Evolutionary conservation across 2,113 vertebrate species (phyloP), one percentile per base, ranked within the genome.

Genomic region (Cariama cristata): DNA sequence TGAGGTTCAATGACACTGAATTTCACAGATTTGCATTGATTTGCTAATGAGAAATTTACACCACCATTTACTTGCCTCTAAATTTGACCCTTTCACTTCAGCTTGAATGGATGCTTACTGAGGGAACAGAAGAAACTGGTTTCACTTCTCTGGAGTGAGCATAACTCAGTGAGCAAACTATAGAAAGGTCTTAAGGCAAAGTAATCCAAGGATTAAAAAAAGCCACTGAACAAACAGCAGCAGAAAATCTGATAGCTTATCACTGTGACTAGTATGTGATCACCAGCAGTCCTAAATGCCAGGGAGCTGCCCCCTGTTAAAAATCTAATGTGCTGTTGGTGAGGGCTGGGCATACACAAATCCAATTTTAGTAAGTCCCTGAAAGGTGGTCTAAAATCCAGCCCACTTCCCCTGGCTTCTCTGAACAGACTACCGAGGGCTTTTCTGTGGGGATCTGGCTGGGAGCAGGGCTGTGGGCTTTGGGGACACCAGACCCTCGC

Each of bases 71-170:
- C 87, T 94, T 97, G 83, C 90, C 80, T 97, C 72, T 92, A 81
- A 87, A 95, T 90, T 75, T 79, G 69, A 96, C 88, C 69, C 80
- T 93, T 97, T 95, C 92, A 52, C 30, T 92, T 86, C 93, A 88
- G 59, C 62, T 93, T 96, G 93, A 98, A 86, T 94, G 93, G 92
- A 87, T 93, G 86, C 68, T 86, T 90, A 49, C 86, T 86, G 85
- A 97, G 93, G 90, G 94, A 97, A 97, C 68, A 97, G 96, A 88
- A 94, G 72, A 88, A 76, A 86, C 44, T 85, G 72, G 91, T 96
- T 93, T 95, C 73, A 71, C 33, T 83, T 56, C 67, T 94, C 69
- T 79, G 89, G 35, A 95, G 60, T 83, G 91, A 95, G 87, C 86
- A 76, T 91, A 98, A 96, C 95, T 96, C 89, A 96, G 80, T 73